Conservation (phyloP, 2,113 vertebrate species). For the Entelurus aequoreus region DNA sequence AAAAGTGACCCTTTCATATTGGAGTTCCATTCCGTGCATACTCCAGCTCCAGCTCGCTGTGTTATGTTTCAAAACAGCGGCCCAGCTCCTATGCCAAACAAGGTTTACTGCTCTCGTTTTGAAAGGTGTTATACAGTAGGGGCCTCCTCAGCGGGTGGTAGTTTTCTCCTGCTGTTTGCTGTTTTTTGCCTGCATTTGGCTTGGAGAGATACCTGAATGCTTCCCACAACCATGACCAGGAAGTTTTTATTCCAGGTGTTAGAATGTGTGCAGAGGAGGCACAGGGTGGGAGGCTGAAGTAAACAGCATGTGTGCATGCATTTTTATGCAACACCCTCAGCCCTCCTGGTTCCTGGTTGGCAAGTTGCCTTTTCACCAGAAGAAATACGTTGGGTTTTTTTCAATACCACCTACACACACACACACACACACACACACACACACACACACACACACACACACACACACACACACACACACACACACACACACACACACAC, state of each 20-base stretch:
- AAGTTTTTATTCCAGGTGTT: conserved; percentile 60
- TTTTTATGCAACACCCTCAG: conserved; percentile 64
- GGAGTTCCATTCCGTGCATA: too few species aligned
- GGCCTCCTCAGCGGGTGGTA: conserved; percentile 22
- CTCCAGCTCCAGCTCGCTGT: too few species aligned
- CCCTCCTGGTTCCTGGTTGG: conserved; percentile 41
- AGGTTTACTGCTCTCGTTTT: background rate
- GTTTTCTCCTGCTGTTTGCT: conserved; percentile 22
- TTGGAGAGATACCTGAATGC: conserved; percentile 27
- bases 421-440: background rate
- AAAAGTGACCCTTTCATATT: too few species aligned
- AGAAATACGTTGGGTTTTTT: conserved; percentile 34
- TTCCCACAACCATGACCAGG: conserved; percentile 41
- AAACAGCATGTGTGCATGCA: conserved; percentile 69
- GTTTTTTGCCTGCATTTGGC: conserved; percentile 36
- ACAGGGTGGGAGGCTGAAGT: conserved; percentile 58
- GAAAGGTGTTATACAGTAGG: conserved; percentile 34
- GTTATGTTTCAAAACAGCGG: too few species aligned
- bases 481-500: too few species aligned
- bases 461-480: too few species aligned
- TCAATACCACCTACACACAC: conserved; percentile 50
- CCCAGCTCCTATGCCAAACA: too few species aligned
- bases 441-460: too few species aligned
- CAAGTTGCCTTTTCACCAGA: conserved; percentile 44
- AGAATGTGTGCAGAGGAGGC: conserved; percentile 47